These are phyloP conservation scores for Euura lappo DNA, from an alignment of 1,140 invertebrate genomes.

Conservation along the genomic window DNA sequence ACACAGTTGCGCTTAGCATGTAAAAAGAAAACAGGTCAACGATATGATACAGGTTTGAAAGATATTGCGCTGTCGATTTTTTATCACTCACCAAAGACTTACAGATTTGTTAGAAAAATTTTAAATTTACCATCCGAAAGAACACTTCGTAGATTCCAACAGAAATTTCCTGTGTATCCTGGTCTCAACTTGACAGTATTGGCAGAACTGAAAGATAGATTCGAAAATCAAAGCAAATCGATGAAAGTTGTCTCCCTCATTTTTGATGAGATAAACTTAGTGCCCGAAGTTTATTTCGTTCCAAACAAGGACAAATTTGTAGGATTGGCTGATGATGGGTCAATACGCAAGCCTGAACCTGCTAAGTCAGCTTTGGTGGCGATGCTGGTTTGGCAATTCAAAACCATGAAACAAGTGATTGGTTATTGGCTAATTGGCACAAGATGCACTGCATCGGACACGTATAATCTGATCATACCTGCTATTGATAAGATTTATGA, in stretches of 20 bases:
- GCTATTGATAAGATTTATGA: not conserved
- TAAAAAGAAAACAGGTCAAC: not conserved
- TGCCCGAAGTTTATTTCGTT: not conserved
- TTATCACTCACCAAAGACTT: slow-evolving; percentile 9
- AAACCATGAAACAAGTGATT: not conserved
- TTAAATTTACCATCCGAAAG: not conserved
- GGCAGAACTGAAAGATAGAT: not conserved
- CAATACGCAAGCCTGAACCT: not conserved
- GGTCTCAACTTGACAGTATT: not conserved
- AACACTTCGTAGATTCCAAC: not conserved
- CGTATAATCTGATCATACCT: not conserved
- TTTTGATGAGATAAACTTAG: slow-evolving; percentile 5
- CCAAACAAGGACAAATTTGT: not conserved
- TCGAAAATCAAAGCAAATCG: not conserved
- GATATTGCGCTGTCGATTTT: slow-evolving; percentile 10
- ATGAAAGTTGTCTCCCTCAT: not conserved
- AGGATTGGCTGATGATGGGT: not conserved
- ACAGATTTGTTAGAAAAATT: not conserved
- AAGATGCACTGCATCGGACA: not conserved
- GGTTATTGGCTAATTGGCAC: slow-evolving; percentile 9
- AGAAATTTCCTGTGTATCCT: not conserved
- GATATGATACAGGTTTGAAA: not conserved
- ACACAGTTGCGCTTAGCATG: slow-evolving; percentile 4
- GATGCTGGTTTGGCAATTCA: not conserved
- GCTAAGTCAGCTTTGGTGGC: not conserved